Base-by-base conservation (phyloP, 1,140 invertebrate species). In the Zaprionus vittiger region DNA sequence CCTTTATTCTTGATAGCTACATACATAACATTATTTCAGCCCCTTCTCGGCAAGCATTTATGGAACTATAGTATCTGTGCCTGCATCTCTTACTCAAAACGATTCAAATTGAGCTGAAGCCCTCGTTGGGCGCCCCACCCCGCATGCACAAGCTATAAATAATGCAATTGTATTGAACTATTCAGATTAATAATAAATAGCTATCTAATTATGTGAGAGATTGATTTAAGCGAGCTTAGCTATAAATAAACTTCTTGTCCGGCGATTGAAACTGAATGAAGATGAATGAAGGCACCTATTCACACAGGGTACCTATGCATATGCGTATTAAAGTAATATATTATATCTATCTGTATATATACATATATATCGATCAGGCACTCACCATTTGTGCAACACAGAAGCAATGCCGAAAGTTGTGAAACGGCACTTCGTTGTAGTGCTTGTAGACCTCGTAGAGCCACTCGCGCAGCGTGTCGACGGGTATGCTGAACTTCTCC, bases 311-410 rank as follows among this genome's bases (percentile, higher is more conserved):
- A 7, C 26, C 26, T 6, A 4, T 15, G 5, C 37, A 44, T 44
- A 44, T 44, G n/a, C n/a, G n/a, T 17, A 44, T 9, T 44, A 44
- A 44, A 17, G n/a, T 44, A n/a, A 9, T 31, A 31, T 31, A 7
- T 31, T 31, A 47, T 31, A 31, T 31, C 31, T 9, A 9, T 9
- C 0, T 31, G 0, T 31, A 9, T 9, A 28, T 28, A 26, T 9
- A 31, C 9, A 9, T 31, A 31, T 31, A 31, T 31, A 4, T 11
- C 2, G 9, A 31, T 31, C 2, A 31, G 0, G 9, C 9, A 94
- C 95, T 95, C 94, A 97, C 97, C 97, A 98, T 98, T 94, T 98
- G 97, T 49, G 97, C 95, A 56, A 98, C 97, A 93, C 96, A 97
- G 93, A 98, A 98, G 90, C 96, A 97, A 91, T 98, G 97, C 56